Percentiles rank a stretch among this genome's conserved stretches.
Conservation (phyloP, 1,140 invertebrate species). For the Acromyrmex heyeri region DNA sequence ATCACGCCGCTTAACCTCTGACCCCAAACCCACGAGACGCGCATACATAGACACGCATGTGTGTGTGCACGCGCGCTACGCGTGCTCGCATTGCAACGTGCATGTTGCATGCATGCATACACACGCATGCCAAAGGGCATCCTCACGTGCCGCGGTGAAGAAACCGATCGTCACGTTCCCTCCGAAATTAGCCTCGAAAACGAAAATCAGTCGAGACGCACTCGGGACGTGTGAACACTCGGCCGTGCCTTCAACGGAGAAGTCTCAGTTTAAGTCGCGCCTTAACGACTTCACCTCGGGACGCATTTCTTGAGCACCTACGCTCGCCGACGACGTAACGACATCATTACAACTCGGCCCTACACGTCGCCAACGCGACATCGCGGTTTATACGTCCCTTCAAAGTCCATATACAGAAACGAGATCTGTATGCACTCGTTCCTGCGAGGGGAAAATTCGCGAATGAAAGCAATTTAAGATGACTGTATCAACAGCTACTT, state of each 20-base stretch:
- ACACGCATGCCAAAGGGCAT: constrained; percentile 21
- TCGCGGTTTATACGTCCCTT: not conserved
- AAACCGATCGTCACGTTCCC: constrained; percentile 52
- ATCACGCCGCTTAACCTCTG: constrained; percentile 87
- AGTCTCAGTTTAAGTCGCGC: constrained; percentile 16
- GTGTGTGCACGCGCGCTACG: not conserved
- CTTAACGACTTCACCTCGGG: constrained; percentile 54
- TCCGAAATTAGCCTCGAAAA: constrained; percentile 62
- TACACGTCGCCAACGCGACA: not conserved
- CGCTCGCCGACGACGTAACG: constrained; percentile 33
- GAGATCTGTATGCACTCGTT: not conserved
- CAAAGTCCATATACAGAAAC: not conserved
- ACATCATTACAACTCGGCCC: constrained; percentile 30
- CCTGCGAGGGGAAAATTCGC: not conserved
- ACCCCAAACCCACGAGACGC: constrained; percentile 79
- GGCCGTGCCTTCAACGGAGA: not conserved
- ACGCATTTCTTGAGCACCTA: constrained; percentile 11
- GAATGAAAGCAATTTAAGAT: constrained; percentile 19
- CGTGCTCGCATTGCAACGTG: not conserved
- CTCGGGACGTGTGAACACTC: constrained; percentile 58
- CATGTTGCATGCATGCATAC: constrained; percentile 5
- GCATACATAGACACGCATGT: constrained; percentile 49
- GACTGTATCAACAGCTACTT: constrained; percentile 12
- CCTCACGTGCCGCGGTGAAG: constrained; percentile 57
- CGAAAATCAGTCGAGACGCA: constrained; percentile 58